A percentile compares a stretch with the other conserved stretches of the same genome.
Evolutionary conservation across 2,888 invertebrate species (phyloP).

Genomic region (Sisyra terminalis): DNA sequence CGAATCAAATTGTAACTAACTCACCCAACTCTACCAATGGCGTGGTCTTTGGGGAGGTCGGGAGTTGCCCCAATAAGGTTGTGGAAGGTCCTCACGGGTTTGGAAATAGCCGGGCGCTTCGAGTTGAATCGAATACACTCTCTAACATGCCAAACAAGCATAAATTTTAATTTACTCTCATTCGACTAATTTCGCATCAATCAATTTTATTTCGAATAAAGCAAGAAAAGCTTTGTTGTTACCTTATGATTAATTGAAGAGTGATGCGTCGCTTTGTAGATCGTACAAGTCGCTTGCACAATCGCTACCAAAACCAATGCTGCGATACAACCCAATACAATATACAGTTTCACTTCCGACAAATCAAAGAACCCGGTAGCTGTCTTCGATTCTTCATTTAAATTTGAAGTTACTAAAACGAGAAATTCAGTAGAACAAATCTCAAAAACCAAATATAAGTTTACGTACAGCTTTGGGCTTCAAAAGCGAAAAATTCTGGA

Average conservation of each 20-base stretch:
- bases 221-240: slow-evolving; percentile 6
- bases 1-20: slow-evolving; percentile 5
- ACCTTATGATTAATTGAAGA: slow-evolving; percentile 49
- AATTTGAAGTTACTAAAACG: slow-evolving; percentile 34
- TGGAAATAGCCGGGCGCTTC: slow-evolving; percentile 17
- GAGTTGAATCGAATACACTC: slow-evolving; percentile 30
- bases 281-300: slow-evolving; percentile 70
- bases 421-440: slow-evolving; percentile 5
- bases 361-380: slow-evolving; percentile 39
- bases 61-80: slow-evolving; percentile 5
- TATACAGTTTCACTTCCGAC: slow-evolving; percentile 60
- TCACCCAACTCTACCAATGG: slow-evolving; percentile 5
- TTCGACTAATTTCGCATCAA: slow-evolving; percentile 1
- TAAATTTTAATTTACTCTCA: not conserved
- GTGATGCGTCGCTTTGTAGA: slow-evolving; percentile 48
- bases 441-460: not conserved
- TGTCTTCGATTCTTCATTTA: slow-evolving; percentile 26
- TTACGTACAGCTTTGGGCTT: slow-evolving; percentile 50
- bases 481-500: slow-evolving; percentile 60
- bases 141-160: slow-evolving; percentile 18
- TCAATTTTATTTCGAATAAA: not conserved
- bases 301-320: slow-evolving; percentile 64
- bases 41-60: slow-evolving; percentile 10
- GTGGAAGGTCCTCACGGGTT: slow-evolving; percentile 4
- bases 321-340: slow-evolving; percentile 65